Evolutionary conservation across 2,113 vertebrate species (phyloP), one percentile per base, ranked within the genome.

Genomic region (Albula glossodonta): DNA sequence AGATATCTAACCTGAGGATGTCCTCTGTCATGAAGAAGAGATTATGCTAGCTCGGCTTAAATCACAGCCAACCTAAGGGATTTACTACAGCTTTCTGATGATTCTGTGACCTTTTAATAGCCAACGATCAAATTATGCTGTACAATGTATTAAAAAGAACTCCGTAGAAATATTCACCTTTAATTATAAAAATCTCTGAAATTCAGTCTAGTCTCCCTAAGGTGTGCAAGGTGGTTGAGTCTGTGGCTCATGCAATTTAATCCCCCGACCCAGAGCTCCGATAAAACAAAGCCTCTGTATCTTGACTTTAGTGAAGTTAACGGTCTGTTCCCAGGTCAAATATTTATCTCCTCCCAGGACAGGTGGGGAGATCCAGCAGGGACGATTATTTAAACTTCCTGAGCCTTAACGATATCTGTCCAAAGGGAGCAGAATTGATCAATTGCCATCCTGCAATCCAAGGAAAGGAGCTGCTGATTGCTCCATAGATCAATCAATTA

Each of bases 401-500:
- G 63, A 81, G 66, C 82, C 77, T 85, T 90, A 90, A 90, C 88
- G 87, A 83, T 90, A 89, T 87, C 88, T 86, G 88, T 90, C 88
- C 82, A 53, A 48, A 78, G 86, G 88, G 89, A 89, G 85, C 31
- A 63, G 80, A 87, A 90, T 88, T 88, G 91, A 92, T 89, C 49
- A 82, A 81, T 81, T 78, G 84, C 48, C 80, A 31, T 83, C 89
- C 83, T 83, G 57, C 50, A 86, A 84, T 82, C 87, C 86, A 63
- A 51, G 63, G 78, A 48, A 88, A 83, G 83, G 83, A 83, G 78
- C 84, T 25, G 22, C 80, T 90, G 87, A 90, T 88, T 89, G 88
- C 53, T 87, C 85, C 51, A 89, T 85, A 82, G 86, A 91, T 90
- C 89, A 90, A 88, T 91, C 89, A 86, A 88, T 89, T 84, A 88